Evolutionary conservation across 2,888 invertebrate species (phyloP), one percentile per base, ranked within the genome.

Genomic region (Rhopalosiphum nymphaeae): DNA sequence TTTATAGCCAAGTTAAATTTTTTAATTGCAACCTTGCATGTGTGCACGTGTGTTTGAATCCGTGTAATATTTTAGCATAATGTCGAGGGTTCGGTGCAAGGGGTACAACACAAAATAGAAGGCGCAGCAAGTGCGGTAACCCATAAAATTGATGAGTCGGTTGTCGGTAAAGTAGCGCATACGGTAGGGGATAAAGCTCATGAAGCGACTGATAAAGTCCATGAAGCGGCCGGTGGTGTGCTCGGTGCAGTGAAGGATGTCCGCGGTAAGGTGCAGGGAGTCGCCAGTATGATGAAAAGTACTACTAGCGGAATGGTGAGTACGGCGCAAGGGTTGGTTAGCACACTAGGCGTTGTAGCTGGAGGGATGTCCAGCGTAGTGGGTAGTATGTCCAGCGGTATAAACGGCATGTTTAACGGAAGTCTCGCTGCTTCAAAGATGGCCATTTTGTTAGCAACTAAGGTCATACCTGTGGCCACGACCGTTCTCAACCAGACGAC

Each of bases 11-110:
- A 78, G 78, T 36, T 78, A 36, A 36, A 78, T 78, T 7, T 78
- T 78, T 78, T 78, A 42, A 78, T 85, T 85, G 29, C 44, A 42
- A 57, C 25, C 21, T 88, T 42, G 89, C 53, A 78, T 44, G 78
- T 89, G 88, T 78, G 88, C 92, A 78, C 21, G 92, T 92, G 88
- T 88, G 61, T 87, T 56, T 92, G 21, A 88, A 53, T 61, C 1
- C 26, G 9, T 87, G 36, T 87, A 49, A 86, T 86, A 78, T 89
- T 89, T 89, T 78, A 93, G 88, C 0, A 53, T 29, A 44, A 88
- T 42, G 26, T 84, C 42, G n/a, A 61, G 9, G n/a, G 29, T 44
- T 78, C 78, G 78, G n/a, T 89, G 7, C 56, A 46, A 29, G 57
- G 44, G 61, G 29, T n/a, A 44, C 29, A 44, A 4, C 10, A 26